A percentile compares a stretch with the other conserved stretches of the same genome.
Evolutionary conservation across 2,113 vertebrate species (phyloP).

Genomic region (Myotis brandtii): DNA sequence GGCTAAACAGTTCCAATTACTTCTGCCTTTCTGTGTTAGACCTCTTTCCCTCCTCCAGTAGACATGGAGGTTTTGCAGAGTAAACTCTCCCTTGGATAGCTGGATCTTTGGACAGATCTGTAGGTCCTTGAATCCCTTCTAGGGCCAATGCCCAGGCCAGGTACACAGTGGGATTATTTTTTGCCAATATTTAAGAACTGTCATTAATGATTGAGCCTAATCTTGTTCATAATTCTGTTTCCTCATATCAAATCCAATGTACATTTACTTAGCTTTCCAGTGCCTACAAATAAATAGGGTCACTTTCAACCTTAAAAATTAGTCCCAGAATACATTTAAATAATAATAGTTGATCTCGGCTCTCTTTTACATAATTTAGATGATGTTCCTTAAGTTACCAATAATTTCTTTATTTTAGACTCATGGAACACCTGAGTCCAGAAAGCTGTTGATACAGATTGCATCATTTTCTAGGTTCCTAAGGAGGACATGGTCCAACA

Average conservation of each 20-base stretch:
- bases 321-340: neutral
- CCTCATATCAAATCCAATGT: neutral
- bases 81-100: neutral
- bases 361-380: neutral
- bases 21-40: neutral
- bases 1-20: neutral
- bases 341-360: neutral
- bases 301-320: slow-evolving; percentile 8
- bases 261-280: neutral
- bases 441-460: neutral
- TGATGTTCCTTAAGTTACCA: neutral
- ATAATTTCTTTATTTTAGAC: neutral
- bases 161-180: neutral
- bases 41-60: too few species aligned
- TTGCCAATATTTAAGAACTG: neutral
- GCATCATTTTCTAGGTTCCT: neutral
- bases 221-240: neutral
- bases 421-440: neutral
- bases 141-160: neutral
- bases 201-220: neutral
- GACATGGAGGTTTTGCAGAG: neutral
- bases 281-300: neutral
- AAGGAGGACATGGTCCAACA: neutral
- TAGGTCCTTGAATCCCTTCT: neutral
- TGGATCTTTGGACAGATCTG: neutral